Conservation (phyloP, 2,797 vertebrate species). For the Chelmon rostratus region DNA sequence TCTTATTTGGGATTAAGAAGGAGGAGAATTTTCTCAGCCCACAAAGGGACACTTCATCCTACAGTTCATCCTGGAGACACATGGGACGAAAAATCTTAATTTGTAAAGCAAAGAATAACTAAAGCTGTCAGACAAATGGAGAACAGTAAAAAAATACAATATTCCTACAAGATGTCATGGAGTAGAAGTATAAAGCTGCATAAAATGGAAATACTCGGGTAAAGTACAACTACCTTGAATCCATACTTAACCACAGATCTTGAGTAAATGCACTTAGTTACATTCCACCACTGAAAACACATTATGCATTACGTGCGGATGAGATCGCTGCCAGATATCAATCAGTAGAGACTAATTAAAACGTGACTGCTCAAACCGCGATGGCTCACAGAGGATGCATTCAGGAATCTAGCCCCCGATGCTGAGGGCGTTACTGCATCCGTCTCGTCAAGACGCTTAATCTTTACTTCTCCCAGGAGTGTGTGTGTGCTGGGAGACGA, state of each 20-base stretch:
- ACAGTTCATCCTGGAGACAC: neutral
- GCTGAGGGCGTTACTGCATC: neutral
- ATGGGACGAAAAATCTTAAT: too few species aligned
- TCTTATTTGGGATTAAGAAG: too few species aligned
- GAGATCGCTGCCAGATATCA: neutral
- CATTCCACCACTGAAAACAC: neutral
- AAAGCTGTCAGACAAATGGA: too few species aligned
- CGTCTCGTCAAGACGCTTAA: neutral
- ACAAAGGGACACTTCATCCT: too few species aligned
- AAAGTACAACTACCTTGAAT: too few species aligned
- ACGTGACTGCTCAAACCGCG: constrained; percentile 2
- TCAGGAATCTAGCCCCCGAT: neutral
- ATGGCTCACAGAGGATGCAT: constrained; percentile 22
- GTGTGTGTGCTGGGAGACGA: neutral
- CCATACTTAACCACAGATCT: too few species aligned
- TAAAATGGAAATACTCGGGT: too few species aligned
- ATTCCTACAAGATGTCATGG: too few species aligned
- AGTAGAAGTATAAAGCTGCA: too few species aligned
- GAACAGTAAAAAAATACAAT: too few species aligned
- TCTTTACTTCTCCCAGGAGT: neutral
- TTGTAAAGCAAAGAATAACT: too few species aligned
- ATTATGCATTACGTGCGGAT: neutral
- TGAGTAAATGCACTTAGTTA: neutral
- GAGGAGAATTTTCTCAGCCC: too few species aligned
- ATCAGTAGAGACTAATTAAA: neutral